Evolutionary conservation across 2,888 invertebrate genomes (phyloP).

Genomic region (Phengaris alcon): DNA sequence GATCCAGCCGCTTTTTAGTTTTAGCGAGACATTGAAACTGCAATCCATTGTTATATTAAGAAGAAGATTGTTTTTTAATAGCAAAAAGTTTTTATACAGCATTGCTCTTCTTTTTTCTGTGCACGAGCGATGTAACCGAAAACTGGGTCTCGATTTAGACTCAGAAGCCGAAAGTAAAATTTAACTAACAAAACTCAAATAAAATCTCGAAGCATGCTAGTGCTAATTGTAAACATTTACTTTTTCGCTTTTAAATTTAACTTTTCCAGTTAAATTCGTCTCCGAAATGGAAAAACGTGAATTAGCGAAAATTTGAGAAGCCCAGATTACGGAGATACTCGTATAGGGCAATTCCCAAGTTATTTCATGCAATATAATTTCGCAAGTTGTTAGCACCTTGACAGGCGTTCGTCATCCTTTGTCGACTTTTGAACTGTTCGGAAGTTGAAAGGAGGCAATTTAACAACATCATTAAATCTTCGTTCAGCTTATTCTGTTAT

Average conservation of each 20-base stretch:
- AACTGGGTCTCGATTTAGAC: too few species aligned
- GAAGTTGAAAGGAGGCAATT: slow-evolving; percentile 19
- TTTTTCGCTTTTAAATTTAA: too few species aligned
- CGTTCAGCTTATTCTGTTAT: slow-evolving; percentile 1
- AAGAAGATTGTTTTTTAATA: background rate
- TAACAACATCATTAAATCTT: slow-evolving; percentile 16
- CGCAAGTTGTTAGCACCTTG: slow-evolving; percentile 36
- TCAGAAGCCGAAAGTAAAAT: too few species aligned
- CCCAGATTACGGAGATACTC: background rate
- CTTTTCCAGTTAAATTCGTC: background rate
- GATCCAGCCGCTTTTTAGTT: too few species aligned
- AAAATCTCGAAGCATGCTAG: too few species aligned
- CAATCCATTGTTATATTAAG: too few species aligned
- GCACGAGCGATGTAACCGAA: too few species aligned
- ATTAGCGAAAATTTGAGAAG: background rate
- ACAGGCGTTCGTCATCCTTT: slow-evolving; percentile 31
- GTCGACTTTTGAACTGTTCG: slow-evolving; percentile 28
- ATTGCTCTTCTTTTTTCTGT: background rate
- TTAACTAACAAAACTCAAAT: too few species aligned
- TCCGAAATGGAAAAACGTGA: background rate
- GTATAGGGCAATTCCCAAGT: slow-evolving; percentile 29
- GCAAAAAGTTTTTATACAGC: background rate
- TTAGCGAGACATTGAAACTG: too few species aligned
- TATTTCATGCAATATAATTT: slow-evolving; percentile 36
- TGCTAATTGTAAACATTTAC: too few species aligned